Conservation (phyloP, 2,888 invertebrate species). For the Falcaria lacertinaria region DNA sequence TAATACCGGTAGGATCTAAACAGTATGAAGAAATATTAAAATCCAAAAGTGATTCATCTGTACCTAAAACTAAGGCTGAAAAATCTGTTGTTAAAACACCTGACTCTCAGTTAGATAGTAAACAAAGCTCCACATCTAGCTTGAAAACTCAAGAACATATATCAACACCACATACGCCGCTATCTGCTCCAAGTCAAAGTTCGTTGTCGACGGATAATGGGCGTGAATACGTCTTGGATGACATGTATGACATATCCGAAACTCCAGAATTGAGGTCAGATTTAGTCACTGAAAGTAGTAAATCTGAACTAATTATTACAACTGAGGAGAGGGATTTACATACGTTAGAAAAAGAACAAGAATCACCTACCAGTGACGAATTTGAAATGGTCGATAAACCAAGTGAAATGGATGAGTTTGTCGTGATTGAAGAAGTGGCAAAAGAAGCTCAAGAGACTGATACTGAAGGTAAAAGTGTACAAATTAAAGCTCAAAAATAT, state of each 20-base stretch:
- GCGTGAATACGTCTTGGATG: constrained; percentile 81
- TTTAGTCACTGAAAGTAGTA: constrained; percentile 62
- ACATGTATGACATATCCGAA: constrained; percentile 79
- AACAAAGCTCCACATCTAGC: constrained; percentile 80
- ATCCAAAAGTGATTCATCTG: constrained; percentile 72
- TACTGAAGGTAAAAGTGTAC: constrained; percentile 89
- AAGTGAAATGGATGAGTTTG: constrained; percentile 91
- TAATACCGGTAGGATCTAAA: constrained; percentile 61
- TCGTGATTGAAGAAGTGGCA: constrained; percentile 92
- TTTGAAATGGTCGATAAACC: constrained; percentile 94
- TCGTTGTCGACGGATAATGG: constrained; percentile 83
- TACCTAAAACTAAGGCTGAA: constrained; percentile 70
- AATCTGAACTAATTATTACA: constrained; percentile 80
- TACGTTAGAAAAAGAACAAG: constrained; percentile 78
- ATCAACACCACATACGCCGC: constrained; percentile 80
- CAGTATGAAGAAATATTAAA: constrained; percentile 74
- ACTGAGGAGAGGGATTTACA: constrained; percentile 80
- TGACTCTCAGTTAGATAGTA: constrained; percentile 68
- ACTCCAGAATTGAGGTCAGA: constrained; percentile 80
- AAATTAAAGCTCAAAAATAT: constrained; percentile 78
- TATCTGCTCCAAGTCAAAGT: constrained; percentile 82
- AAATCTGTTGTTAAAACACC: constrained; percentile 61
- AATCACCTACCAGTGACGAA: constrained; percentile 90
- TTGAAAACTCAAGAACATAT: constrained; percentile 75
- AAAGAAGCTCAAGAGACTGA: constrained; percentile 92